These are phyloP conservation scores for Aethes cnicana DNA, from an alignment of 2,888 invertebrate genomes.

Conservation along the genomic window DNA sequence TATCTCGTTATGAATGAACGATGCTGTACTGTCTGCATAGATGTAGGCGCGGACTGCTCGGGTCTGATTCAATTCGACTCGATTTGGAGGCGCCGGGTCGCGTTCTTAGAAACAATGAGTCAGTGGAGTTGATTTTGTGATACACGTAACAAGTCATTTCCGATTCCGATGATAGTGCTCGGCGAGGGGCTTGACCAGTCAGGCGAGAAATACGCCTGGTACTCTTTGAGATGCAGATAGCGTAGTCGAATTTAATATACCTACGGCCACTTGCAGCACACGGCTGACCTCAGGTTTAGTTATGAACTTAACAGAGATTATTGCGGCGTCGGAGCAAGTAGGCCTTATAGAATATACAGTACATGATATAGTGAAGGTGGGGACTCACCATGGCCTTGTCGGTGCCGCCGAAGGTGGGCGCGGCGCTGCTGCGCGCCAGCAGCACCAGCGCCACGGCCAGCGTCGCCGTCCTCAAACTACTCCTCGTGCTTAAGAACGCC, in stretches of 20 bases:
- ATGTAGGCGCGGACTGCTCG: constrained; percentile 43
- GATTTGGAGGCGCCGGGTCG: constrained; percentile 50
- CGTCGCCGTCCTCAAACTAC: constrained; percentile 65
- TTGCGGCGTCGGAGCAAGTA: no score
- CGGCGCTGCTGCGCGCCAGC: constrained; percentile 65
- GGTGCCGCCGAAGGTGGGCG: constrained; percentile 67
- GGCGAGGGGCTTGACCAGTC: not conserved
- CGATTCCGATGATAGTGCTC: constrained; percentile 45
- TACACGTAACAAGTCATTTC: constrained; percentile 52
- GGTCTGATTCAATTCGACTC: constrained; percentile 46
- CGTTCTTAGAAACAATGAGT: constrained; percentile 46
- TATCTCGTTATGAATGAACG: constrained; percentile 73
- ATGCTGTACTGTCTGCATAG: constrained; percentile 47
- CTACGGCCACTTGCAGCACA: no score
- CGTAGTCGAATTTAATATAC: no score
- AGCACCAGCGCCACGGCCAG: constrained; percentile 56
- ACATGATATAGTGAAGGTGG: constrained; percentile 6
- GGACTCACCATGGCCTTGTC: constrained; percentile 75
- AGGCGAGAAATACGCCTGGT: no score
- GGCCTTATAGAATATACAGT: no score
- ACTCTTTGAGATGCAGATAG: no score
- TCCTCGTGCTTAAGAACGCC: constrained; percentile 60
- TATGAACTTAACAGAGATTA: no score
- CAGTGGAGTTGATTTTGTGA: constrained; percentile 32
- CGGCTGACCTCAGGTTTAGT: no score